Evolutionary conservation across 2,797 vertebrate genomes (phyloP), one percentile per base, ranked within the genome.

Genomic region (Prunella strophiata): DNA sequence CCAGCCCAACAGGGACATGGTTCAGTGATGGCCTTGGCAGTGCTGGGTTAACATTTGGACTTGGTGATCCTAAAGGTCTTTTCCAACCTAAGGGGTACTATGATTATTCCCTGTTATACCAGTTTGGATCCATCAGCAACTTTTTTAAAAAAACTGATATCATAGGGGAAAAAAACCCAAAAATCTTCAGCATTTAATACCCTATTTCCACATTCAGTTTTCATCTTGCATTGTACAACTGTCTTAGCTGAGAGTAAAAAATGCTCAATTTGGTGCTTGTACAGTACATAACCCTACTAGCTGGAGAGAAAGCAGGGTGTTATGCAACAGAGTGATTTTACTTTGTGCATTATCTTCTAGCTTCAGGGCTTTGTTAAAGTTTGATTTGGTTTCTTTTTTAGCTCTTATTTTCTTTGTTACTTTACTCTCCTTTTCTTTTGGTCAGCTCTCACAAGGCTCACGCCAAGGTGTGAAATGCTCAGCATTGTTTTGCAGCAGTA

Each of bases 401-500:
- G 40, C 34, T 68, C 12, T 30, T n/a, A 7, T 52, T 67, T 88
- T 85, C 38, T 67, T 43, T 66, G 36, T 26, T 86, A 4, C 30
- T 87, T 79, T 77, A 32, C 73, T 79, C 85, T 59, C 52, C 40
- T 70, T 88, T 66, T 48, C 70, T 71, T 93, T 87, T 86, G 89
- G 82, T 85, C 93, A 96, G 88, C 85, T 83, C 47, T 96, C 88
- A 61, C 59, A 88, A 85, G 89, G 75, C 68, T 83, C 68, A 21
- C 4, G 36, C 92, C 94, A 80, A 95, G 78, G 67, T 43, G 50
- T 93, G 78, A 91, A 96, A 93, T 5, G 18, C 38, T 90, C 59
- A 13, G 95, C 61, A 20, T 83, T 90, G 93, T 94, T 97, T 97
- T 97, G 91, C 91, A 93, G 94, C 75, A 93, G 50, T 66, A 45